Base-by-base conservation (phyloP, 2,113 vertebrate genomes). In the Clarias gariepinus region DNA sequence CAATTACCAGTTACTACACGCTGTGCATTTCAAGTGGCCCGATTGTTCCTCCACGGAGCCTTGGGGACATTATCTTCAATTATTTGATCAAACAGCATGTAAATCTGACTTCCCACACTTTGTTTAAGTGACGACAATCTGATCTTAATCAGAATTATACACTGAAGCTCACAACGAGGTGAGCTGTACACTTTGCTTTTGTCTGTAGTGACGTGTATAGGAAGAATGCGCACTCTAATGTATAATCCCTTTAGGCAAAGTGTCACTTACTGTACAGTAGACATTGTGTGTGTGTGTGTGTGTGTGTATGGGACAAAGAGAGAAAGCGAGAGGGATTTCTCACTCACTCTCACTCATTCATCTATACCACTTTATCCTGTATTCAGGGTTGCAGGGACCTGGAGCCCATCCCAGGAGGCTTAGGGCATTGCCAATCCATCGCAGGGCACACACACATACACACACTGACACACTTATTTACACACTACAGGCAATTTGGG, bases 21-120 rank as follows among this genome's bases (percentile, higher is more conserved):
- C 36, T 53, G 57, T 77, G 57, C 83, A 85, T 85, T 52, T 64
- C 71, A 77, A 76, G 36, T 30, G 25, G 13, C 4, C 36, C 36
- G n/a, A 5, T 16, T 21, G 33, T 28, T 52, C 41, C 83, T 63
- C 71, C 12, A n/a, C 77, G 1, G 1, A 1, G n/a, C 33, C 71
- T 52, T 2, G 3, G 36, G 58, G 71, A 64, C 58, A n/a, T 63
- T n/a, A 76, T 47, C 63, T 52, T 52, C 57, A 85, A 77, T 85
- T 85, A 85, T 85, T 53, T 63, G 58, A 85, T 53, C 71, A 63
- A 85, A 85, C 57, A 63, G 83, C 25, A 63, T 83, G 81, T 82
- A 69, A 69, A 83, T 69, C 52, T 68, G 64, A 21, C 19, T 4
- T 36, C 30, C 4, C 4, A 1, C 12, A 13, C 52, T 84, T 18